phyloP scores from a whole-genome alignment of 2,113 vertebrate species.

The Tenrec ecaudatus region DNA sequence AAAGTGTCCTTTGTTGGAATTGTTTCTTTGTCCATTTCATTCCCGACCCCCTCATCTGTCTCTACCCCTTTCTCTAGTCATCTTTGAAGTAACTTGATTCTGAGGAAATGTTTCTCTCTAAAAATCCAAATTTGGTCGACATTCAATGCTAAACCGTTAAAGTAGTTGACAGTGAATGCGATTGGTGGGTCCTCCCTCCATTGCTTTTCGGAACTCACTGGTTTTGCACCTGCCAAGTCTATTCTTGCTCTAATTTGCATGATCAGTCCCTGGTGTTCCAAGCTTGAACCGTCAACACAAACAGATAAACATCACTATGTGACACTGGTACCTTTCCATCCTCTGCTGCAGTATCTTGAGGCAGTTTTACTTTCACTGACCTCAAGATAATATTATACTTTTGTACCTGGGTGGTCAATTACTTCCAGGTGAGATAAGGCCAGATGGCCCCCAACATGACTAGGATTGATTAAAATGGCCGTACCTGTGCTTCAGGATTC shows the following conservation, averaged over 20 bases:
- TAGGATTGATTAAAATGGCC: conserved; percentile 73
- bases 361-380: conserved; percentile 68
- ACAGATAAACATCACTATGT: conserved; percentile 59
- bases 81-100: background rate
- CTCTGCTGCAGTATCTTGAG: conserved; percentile 41
- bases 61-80: background rate
- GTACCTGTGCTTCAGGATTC: conserved; percentile 67
- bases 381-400: conserved; percentile 59
- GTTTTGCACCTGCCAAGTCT: conserved; percentile 67
- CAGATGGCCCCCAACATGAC: conserved; percentile 77
- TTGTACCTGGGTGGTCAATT: conserved; percentile 76
- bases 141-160: background rate
- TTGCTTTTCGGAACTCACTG: conserved; percentile 20
- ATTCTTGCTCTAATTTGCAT: conserved; percentile 53
- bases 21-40: background rate
- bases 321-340: conserved; percentile 22
- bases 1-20: background rate
- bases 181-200: conserved; percentile 11
- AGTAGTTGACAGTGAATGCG: background rate
- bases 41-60: background rate
- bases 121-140: background rate
- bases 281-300: conserved; percentile 63
- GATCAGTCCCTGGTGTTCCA: conserved; percentile 54
- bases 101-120: background rate
- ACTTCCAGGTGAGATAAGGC: conserved; percentile 78